Percentiles rank a stretch among this genome's conserved stretches.
These are phyloP conservation scores for Sylvilagus bachmani DNA, from an alignment of 2,113 vertebrate species.

Conservation along the genomic window DNA sequence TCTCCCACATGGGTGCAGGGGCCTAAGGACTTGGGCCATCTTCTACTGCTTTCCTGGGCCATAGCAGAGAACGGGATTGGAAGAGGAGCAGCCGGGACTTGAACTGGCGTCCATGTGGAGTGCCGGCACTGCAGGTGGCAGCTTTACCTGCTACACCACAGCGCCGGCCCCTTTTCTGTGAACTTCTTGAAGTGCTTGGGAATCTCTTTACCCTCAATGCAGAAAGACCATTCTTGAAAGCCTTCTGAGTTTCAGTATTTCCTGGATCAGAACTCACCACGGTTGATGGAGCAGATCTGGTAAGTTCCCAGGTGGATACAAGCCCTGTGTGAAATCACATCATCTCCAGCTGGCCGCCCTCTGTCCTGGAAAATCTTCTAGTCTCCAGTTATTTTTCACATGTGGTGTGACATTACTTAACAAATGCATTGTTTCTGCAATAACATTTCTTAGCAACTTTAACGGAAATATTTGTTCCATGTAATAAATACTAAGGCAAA, in stretches of 20 bases:
- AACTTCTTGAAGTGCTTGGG: too few species aligned
- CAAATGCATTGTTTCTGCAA: background rate
- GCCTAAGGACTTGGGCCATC: too few species aligned
- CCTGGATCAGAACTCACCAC: background rate
- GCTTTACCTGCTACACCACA: too few species aligned
- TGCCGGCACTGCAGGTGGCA: too few species aligned
- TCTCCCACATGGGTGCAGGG: too few species aligned
- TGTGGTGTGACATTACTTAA: background rate
- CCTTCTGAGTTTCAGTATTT: background rate
- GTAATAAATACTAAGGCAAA: background rate
- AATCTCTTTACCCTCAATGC: background rate
- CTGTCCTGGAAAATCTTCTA: background rate
- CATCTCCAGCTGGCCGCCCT: background rate
- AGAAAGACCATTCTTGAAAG: background rate
- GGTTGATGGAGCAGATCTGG: background rate
- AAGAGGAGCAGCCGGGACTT: too few species aligned
- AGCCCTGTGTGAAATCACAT: background rate
- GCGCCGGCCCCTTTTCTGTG: too few species aligned
- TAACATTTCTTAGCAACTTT: background rate
- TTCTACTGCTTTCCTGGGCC: too few species aligned
- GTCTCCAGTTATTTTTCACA: background rate
- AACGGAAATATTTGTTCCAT: background rate
- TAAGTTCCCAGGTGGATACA: background rate
- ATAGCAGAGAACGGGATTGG: too few species aligned
- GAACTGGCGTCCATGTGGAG: too few species aligned